Base-by-base conservation (phyloP, 2,113 vertebrate genomes). In the Atrichornis clamosus region DNA sequence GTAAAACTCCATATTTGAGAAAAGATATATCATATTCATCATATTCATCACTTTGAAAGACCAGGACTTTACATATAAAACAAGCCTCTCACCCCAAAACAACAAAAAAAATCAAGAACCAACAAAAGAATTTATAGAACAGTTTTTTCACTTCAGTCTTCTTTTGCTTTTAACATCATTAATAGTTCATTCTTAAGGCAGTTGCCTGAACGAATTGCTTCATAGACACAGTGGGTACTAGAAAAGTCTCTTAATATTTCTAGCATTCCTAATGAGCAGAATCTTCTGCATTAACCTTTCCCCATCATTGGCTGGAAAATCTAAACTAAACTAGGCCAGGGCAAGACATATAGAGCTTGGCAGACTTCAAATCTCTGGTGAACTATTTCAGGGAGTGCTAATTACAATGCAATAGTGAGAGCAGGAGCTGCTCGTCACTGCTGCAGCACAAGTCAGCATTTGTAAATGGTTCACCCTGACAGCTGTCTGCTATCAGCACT, bases 321-420 rank as follows among this genome's bases (percentile, higher is more conserved):
- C 55, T 88, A 59, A 69, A 52, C 70, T 79, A 93, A 94, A 94
- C 50, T 91, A 94, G 92, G 87, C 68, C 95, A 94, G 72, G 59
- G 60, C 67, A 93, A 88, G 75, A 77, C 68, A 52, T 63, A 64
- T 35, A 86, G 28, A 65, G 27, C 32, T 87, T 92, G 79, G 60
- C 81, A 84, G 46, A 70, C 49, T 88, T 88, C 75, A 96, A 87
- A 94, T 85, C 87, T 93, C 91, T 83, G 80, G 67, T 90, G 87
- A 95, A 90, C 78, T 90, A 47, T 91, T 95, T 93, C 58, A 89
- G 62, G 37, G 64, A 94, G 37, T 62, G 64, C 69, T 95, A 95
- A 97, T 97, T 95, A 93, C n/a, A 21, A 81, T 82, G 78, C 70
- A 82, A 37, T 39, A 89, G 58, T 79, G 55, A 95, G 53, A 92